A percentile compares a stretch with the other conserved stretches of the same genome.
phyloP scores from a whole-genome alignment of 1,140 invertebrate species.

The Oedothorax gibbosus region DNA sequence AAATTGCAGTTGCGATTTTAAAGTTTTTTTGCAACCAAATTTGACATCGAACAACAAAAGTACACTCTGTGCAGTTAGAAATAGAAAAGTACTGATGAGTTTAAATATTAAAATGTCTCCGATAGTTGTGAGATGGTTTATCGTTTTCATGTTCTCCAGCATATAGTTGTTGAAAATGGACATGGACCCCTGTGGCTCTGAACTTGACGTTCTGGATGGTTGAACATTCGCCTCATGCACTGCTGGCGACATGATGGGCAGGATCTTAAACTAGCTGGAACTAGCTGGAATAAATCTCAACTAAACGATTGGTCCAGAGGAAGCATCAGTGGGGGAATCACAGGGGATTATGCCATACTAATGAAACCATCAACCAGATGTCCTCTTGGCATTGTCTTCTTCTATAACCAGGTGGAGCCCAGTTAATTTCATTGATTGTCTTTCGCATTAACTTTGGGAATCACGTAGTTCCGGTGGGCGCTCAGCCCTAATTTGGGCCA shows the following conservation, averaged over 20 bases:
- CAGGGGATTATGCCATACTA: conserved; percentile 24
- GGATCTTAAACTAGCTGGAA: neutral
- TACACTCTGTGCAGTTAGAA: too few relatives aligned
- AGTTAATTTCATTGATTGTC: conserved; percentile 15
- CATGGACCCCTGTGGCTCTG: neutral
- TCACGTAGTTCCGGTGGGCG: conserved; percentile 43
- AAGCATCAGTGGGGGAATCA: conserved; percentile 26
- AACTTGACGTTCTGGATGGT: neutral
- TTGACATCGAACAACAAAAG: too few relatives aligned
- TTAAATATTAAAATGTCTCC: too few relatives aligned
- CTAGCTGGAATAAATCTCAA: conserved; percentile 15
- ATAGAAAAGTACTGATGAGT: too few relatives aligned
- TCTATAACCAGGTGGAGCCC: conserved; percentile 13
- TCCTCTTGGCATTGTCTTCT: conserved; percentile 4
- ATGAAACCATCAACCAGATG: conserved; percentile 39
- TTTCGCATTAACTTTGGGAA: conserved; percentile 24
- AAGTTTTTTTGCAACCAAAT: too few relatives aligned
- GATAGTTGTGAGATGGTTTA: too few relatives aligned
- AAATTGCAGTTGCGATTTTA: too few relatives aligned
- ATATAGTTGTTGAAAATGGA: conserved; percentile 1
- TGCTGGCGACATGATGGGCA: neutral
- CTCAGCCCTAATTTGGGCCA: neutral
- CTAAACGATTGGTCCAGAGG: conserved; percentile 19
- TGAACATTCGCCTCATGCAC: conserved; percentile 35
- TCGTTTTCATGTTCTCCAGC: too few relatives aligned